Conservation (phyloP, 2,797 vertebrate species). For the Sciaenops ocellatus region DNA sequence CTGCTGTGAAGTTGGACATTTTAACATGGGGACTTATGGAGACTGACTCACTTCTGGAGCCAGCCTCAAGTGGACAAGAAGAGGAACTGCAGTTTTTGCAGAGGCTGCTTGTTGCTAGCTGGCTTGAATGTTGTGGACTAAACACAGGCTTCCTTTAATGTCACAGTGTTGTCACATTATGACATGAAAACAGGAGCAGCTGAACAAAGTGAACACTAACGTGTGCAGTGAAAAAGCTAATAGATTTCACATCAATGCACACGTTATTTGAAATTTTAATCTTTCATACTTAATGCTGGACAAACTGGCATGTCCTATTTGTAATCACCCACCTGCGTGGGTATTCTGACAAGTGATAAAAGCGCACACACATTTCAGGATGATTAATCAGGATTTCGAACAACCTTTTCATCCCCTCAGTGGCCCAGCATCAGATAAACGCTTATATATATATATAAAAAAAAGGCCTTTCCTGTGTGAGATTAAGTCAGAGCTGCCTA, state of each 20-base stretch:
- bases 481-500: slow-evolving; percentile 11
- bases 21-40: too few relatives aligned
- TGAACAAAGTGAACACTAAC: too few relatives aligned
- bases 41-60: too few relatives aligned
- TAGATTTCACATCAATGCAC: not conserved
- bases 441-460: slow-evolving; percentile 12
- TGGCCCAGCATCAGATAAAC: slow-evolving; percentile 30
- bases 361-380: slow-evolving; percentile 6
- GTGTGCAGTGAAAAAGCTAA: too few relatives aligned
- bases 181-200: not conserved
- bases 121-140: too few relatives aligned
- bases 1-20: too few relatives aligned
- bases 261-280: not conserved
- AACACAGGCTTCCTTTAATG: too few relatives aligned
- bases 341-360: not conserved
- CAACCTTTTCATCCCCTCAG: slow-evolving; percentile 35
- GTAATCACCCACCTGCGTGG: not conserved
- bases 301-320: slow-evolving; percentile 1
- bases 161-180: not conserved
- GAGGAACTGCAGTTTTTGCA: too few relatives aligned
- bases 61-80: too few relatives aligned
- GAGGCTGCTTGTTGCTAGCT: too few relatives aligned
- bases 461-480: slow-evolving; percentile 32
- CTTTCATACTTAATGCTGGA: not conserved
- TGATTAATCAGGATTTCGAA: slow-evolving; percentile 9